phyloP scores from a whole-genome alignment of 53 echinoderm and acorn worm genomes.

The Luidia sarsii region DNA sequence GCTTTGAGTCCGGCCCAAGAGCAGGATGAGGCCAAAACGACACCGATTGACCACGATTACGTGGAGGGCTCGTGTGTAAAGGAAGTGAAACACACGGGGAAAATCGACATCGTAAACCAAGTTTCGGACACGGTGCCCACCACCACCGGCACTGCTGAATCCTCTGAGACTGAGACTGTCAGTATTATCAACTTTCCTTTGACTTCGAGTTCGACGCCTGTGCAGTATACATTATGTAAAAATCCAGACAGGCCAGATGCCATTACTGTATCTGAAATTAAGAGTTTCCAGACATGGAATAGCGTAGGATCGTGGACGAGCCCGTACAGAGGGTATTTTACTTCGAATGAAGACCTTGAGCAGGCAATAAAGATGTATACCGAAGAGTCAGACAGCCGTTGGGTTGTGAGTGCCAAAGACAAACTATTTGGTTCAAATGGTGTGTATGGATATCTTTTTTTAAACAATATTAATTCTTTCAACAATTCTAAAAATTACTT shows the following conservation, averaged over 20 bases:
- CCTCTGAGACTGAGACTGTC: no score
- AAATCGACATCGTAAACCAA: conserved; percentile 9
- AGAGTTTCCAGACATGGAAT: no score
- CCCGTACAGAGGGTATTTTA: conserved; percentile 10
- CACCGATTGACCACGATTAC: conserved; percentile 24
- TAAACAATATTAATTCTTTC: no score
- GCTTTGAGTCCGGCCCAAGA: not conserved
- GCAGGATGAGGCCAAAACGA: not conserved
- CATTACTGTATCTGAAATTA: no score
- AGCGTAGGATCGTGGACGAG: conserved; percentile 26
- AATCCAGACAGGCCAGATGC: no score
- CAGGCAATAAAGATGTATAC: conserved; percentile 33
- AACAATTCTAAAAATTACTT: no score
- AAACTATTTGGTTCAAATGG: conserved; percentile 30
- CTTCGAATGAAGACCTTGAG: conserved; percentile 21
- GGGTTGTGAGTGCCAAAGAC: conserved; percentile 37
- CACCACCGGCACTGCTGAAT: no score
- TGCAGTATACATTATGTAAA: no score
- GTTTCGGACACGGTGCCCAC: no score
- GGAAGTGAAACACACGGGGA: not conserved
- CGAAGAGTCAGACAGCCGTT: conserved; percentile 34
- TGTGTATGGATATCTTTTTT: no score
- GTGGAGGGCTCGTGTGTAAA: conserved; percentile 23
- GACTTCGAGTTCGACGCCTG: no score
- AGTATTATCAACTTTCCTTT: no score